Percentiles rank a stretch among this genome's conserved stretches.
Conservation (phyloP, 2,113 vertebrate species). For the Nansenia antarctica region DNA sequence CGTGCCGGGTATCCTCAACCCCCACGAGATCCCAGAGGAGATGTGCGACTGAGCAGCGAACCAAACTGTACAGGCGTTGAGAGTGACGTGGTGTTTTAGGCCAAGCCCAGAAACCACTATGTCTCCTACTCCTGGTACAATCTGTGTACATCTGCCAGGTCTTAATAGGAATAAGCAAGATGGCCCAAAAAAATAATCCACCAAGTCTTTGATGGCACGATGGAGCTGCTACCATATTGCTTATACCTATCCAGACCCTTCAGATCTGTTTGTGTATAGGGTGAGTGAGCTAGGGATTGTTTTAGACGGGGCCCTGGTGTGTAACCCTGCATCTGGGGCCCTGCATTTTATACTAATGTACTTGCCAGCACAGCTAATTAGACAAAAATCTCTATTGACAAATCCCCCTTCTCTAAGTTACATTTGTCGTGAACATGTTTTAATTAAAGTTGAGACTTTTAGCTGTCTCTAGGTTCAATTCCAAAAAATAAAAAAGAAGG, state of each 20-base stretch:
- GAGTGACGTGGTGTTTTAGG: constrained; percentile 72
- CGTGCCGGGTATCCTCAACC: constrained; percentile 98
- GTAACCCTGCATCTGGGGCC: constrained; percentile 57
- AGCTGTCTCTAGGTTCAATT: too few species aligned
- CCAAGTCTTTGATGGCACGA: too few species aligned
- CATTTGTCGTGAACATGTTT: constrained; percentile 82
- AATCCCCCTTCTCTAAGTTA: constrained; percentile 72
- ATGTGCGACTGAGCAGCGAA: constrained; percentile 91
- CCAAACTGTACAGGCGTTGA: constrained; percentile 50
- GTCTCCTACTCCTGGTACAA: too few species aligned
- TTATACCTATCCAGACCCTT: too few species aligned
- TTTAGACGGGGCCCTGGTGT: too few species aligned
- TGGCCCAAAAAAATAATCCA: too few species aligned
- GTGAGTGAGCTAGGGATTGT: too few species aligned
- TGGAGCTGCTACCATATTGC: too few species aligned
- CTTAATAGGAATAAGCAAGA: too few species aligned
- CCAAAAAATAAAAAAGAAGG: not conserved
- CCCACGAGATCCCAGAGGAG: constrained; percentile 99
- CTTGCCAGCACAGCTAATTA: constrained; percentile 69
- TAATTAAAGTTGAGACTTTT: constrained; percentile 82
- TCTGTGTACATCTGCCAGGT: too few species aligned
- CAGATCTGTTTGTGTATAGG: constrained; percentile 15
- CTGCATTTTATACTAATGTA: constrained; percentile 56
- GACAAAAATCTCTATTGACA: constrained; percentile 64
- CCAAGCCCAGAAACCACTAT: too few species aligned